Percentiles rank a stretch among this genome's conserved stretches.
phyloP scores from a whole-genome alignment of 2,113 vertebrate genomes.

The Dicaeum eximium region DNA sequence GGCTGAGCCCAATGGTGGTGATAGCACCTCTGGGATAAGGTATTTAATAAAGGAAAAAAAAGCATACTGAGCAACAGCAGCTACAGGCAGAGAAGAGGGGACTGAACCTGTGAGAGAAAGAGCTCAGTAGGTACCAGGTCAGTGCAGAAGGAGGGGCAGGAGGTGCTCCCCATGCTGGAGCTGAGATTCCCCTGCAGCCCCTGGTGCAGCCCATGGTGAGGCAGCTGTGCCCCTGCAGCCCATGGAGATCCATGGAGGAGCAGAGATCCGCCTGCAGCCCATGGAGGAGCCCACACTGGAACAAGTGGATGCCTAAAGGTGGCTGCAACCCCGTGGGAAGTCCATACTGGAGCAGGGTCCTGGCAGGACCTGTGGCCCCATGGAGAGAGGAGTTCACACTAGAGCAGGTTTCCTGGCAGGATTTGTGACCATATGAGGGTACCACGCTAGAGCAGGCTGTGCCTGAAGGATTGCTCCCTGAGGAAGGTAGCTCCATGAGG shows the following conservation, averaged over 20 bases:
- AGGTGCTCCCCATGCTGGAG: fast-evolving
- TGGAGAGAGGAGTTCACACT: not conserved
- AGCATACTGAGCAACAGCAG: not conserved
- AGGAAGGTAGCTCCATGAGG: not conserved
- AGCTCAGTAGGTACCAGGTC: not conserved
- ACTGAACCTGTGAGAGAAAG: not conserved
- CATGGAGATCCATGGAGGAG: too few relatives aligned
- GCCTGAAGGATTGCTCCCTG: too few relatives aligned
- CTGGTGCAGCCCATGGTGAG: not conserved
- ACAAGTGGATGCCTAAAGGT: not conserved
- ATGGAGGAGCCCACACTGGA: fast-evolving
- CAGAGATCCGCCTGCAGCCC: not conserved
- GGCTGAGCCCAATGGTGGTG: not conserved
- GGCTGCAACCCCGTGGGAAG: not conserved
- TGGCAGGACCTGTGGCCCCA: not conserved
- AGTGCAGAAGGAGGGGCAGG: not conserved
- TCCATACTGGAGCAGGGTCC: not conserved
- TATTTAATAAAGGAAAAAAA: not conserved
- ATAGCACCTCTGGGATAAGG: fast-evolving
- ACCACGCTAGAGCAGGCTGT: not conserved
- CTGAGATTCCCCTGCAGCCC: fast-evolving
- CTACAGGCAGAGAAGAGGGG: not conserved
- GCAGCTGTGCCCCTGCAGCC: not conserved
- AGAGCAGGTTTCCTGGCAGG: not conserved
- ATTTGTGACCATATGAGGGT: not conserved